phyloP scores from a whole-genome alignment of 1,140 invertebrate species.

The Acromyrmex charruanus region DNA sequence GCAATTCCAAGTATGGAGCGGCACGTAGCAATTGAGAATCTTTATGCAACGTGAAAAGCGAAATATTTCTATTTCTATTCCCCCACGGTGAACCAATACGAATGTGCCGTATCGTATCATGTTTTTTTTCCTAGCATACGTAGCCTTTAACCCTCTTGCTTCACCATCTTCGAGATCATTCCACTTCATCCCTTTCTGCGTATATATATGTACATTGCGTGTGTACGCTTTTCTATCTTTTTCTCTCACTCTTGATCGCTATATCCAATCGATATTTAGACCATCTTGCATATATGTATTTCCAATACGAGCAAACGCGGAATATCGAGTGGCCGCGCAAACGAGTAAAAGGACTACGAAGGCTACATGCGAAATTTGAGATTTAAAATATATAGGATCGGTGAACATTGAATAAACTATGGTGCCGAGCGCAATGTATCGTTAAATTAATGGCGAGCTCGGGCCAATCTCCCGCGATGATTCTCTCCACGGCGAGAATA shows the following conservation, averaged over 20 bases:
- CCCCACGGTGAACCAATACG: slow-evolving; percentile 14
- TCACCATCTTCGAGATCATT: slow-evolving; percentile 21
- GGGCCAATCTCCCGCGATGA: not conserved
- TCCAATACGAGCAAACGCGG: slow-evolving; percentile 29
- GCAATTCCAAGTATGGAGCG: slow-evolving; percentile 54
- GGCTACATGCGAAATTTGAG: slow-evolving; percentile 51
- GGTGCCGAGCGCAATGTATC: slow-evolving; percentile 42
- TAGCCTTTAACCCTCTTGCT: slow-evolving; percentile 22
- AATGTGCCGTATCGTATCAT: slow-evolving; percentile 33
- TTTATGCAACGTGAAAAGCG: slow-evolving; percentile 6
- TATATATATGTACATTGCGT: not conserved
- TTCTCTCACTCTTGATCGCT: slow-evolving; percentile 2
- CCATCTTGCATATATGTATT: slow-evolving; percentile 28
- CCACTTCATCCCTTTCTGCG: not conserved
- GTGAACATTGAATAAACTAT: slow-evolving; percentile 56
- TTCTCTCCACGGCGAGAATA: not conserved
- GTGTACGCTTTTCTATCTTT: not conserved
- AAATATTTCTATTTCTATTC: slow-evolving; percentile 47
- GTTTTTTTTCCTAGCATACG: slow-evolving; percentile 5
- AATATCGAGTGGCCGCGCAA: slow-evolving; percentile 47
- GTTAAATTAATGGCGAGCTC: slow-evolving; percentile 42
- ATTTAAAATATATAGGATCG: slow-evolving; percentile 60
- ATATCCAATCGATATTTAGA: slow-evolving; percentile 53
- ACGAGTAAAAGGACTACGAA: slow-evolving; percentile 15
- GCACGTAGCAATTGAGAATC: slow-evolving; percentile 34